Percentiles rank a stretch among this genome's conserved stretches.
Conservation (phyloP, 2,113 vertebrate genomes). For the Sturnus vulgaris region DNA sequence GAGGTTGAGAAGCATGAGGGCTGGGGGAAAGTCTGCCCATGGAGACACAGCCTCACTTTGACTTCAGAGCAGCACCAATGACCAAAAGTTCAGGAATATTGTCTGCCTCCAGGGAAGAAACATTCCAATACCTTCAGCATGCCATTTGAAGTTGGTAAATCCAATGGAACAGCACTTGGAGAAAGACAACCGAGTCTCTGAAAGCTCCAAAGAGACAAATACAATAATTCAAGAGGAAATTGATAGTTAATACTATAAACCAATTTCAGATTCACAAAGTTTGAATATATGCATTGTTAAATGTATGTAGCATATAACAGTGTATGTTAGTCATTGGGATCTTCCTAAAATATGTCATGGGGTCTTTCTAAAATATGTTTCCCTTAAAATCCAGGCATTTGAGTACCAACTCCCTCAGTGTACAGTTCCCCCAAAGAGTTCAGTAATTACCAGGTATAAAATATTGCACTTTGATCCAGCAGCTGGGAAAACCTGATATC, state of each 20-base stretch:
- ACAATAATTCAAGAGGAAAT: background rate
- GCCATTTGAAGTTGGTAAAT: background rate
- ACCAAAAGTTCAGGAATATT: background rate
- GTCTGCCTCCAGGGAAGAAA: background rate
- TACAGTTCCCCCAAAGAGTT: background rate
- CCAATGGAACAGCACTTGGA: background rate
- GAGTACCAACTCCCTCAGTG: background rate
- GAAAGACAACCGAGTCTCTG: background rate
- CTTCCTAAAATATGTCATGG: background rate
- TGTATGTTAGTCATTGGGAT: background rate
- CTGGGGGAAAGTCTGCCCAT: background rate
- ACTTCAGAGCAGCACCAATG: background rate
- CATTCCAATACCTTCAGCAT: background rate
- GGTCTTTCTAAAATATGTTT: background rate
- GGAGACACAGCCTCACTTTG: background rate
- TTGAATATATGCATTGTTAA: background rate
- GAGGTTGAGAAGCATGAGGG: background rate
- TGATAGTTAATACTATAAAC: background rate
- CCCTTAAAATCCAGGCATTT: background rate
- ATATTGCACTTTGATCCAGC: background rate
- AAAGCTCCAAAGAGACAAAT: background rate
- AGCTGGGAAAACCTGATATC: background rate
- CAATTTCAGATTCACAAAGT: background rate
- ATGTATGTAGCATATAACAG: background rate
- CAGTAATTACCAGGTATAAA: background rate